phyloP scores from a whole-genome alignment of 2,888 invertebrate species.

The Exephanes ischioxanthus region DNA sequence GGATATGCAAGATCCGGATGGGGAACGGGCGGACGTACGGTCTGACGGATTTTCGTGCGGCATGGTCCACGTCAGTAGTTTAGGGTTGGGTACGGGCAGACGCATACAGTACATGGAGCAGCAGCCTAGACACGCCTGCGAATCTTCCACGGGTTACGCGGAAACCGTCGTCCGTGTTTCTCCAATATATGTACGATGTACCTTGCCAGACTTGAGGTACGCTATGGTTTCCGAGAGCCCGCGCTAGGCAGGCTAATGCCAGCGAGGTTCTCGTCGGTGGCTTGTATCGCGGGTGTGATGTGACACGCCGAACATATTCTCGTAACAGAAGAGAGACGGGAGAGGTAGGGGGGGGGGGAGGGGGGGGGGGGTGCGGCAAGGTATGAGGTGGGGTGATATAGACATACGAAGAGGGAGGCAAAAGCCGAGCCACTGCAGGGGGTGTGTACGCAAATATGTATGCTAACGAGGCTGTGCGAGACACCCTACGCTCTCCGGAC shows the following conservation, averaged over 20 bases:
- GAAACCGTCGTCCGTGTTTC: slow-evolving; percentile 41
- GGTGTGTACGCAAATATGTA: slow-evolving; percentile 71
- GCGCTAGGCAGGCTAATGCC: slow-evolving; percentile 56
- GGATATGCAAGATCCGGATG: slow-evolving; percentile 26
- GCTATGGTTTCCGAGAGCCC: slow-evolving; percentile 8
- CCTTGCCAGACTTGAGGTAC: neutral
- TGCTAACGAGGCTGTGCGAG: slow-evolving; percentile 70
- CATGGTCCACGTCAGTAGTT: slow-evolving; percentile 57
- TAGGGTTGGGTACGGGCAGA: slow-evolving; percentile 50
- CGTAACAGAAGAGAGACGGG: slow-evolving; percentile 23
- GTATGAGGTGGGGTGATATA: neutral
- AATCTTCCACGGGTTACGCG: slow-evolving; percentile 56
- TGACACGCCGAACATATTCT: slow-evolving; percentile 67
- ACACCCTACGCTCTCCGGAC: slow-evolving; percentile 64
- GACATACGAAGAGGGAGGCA: slow-evolving; percentile 38
- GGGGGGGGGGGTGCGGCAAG: neutral
- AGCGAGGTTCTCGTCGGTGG: slow-evolving; percentile 65
- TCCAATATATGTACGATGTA: slow-evolving; percentile 31
- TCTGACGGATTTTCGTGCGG: slow-evolving; percentile 58
- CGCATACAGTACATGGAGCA: slow-evolving; percentile 15
- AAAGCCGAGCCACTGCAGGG: slow-evolving; percentile 59
- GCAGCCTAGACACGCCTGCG: slow-evolving; percentile 45
- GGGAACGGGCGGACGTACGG: slow-evolving; percentile 43
- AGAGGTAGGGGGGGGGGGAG: neutral
- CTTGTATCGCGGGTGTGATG: slow-evolving; percentile 68